Base-by-base conservation (phyloP, 2,888 invertebrate species). In the Apamea epomidion region DNA sequence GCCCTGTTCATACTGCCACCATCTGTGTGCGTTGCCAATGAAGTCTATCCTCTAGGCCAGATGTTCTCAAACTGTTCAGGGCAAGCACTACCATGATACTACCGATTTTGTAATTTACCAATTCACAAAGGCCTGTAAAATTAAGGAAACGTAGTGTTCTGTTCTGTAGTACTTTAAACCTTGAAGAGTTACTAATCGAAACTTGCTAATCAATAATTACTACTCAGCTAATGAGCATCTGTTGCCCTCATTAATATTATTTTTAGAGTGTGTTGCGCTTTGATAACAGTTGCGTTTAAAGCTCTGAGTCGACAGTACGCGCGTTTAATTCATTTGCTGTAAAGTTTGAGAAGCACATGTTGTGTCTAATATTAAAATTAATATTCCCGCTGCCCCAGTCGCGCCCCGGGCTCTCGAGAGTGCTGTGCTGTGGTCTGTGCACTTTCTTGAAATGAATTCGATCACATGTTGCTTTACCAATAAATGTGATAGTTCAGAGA, bases 331-430 rank as follows among this genome's bases (percentile, higher is more conserved):
- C 2, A 37, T 80, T 80, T 51, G 37, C 14, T 8, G 73, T 65
- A 92, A 91, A 95, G 93, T 95, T 97, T 97, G 96, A 94, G 95
- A 93, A 92, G 54, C 94, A 82, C 88, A 89, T 84, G 94, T 87
- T 84, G 94, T 93, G 92, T 94, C 96, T 97, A 97, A 95, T 96
- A 96, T 96, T 97, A 96, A 96, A 96, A 95, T 96, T 95, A 94
- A 95, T 96, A 95, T 95, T 92, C 95, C 94, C 95, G 94, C 94
- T 93, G 95, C 93, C 94, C 95, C 97, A 96, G 97, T 96, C 95
- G 95, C 92, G 94, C 93, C 93, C 93, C 91, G 95, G 92, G 93
- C 95, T 94, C 92, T 93, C 93, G 91, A 92, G 93, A 94, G 95
- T 93, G 92, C 91, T 93, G 95, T 94, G 87, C 93, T 92, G 92